Evolutionary conservation across 2,797 vertebrate species (phyloP).

Genomic region (Danio choprae): DNA sequence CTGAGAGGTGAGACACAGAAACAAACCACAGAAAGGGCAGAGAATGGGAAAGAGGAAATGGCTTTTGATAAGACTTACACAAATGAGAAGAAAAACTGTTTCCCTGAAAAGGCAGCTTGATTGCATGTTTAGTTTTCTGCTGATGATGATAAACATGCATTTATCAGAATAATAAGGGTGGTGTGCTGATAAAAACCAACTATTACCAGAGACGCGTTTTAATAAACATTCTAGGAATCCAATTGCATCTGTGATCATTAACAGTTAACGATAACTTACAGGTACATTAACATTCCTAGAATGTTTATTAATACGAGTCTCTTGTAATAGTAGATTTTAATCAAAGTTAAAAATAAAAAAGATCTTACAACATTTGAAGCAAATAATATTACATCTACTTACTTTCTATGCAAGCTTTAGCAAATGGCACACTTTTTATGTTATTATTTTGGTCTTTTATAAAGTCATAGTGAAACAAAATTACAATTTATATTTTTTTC

Average conservation of each 20-base stretch:
- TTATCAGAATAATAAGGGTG: slow-evolving; percentile 12
- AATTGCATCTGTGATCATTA: not conserved
- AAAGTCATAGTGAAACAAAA: no score
- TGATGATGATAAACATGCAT: slow-evolving; percentile 4
- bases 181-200: not conserved
- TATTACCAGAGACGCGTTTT: not conserved
- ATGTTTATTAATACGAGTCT: no score
- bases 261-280: no score
- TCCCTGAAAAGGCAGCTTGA: slow-evolving; percentile 47
- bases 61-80: slow-evolving; percentile 50
- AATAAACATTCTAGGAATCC: not conserved
- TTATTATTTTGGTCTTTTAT: no score
- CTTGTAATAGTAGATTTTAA: no score
- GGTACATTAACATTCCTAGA: no score
- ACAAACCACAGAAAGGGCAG: slow-evolving; percentile 35
- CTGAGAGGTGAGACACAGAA: slow-evolving; percentile 43
- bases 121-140: not conserved
- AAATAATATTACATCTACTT: no score
- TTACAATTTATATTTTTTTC: no score
- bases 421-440: no score
- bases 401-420: no score
- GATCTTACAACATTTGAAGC: no score
- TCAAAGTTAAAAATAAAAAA: no score
- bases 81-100: slow-evolving; percentile 48
- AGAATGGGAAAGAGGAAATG: slow-evolving; percentile 58